Base-by-base conservation (phyloP, 1,140 invertebrate species). In the Drosophila lacteicornis region DNA sequence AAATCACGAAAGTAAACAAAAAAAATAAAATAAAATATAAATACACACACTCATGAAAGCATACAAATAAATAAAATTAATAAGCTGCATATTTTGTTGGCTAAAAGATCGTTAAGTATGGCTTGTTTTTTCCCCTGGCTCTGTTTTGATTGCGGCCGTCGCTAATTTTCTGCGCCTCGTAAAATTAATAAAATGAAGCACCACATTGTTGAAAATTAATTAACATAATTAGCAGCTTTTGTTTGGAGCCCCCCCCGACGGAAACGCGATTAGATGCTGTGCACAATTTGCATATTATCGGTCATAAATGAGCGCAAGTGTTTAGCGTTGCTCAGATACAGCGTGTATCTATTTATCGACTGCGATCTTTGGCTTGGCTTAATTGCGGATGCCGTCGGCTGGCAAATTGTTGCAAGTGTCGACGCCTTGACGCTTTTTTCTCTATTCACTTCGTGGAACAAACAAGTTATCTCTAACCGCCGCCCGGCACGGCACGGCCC, bases 191-290 rank as follows among this genome's bases (percentile, higher is more conserved):
- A 90, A 69, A 82, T 69, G 71, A 80, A 80, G 62, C 78, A 55
- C 38, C 78, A 62, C 78, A 83, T 83, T 87, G 69, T 79, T 84
- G 68, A 78, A 70, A 62, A 65, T 82, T 74, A 73, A 84, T 88
- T 90, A 90, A 79, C 85, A 88, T 88, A 88, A 90, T 88, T 90
- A 79, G 74, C 33, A 4, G 74, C 85, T 59, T 81, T 88, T 88
- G 84, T 88, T 57, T 40, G 53, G 19, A 55, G 17, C 30, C 25
- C 36, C 36, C 19, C n/a, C 25, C 17, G 45, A n/a, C 42, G 57
- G 17, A 58, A 59, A 71, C 38, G 40, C 59, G 58, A 62, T 77
- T 75, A 74, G 70, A 45, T 42, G 70, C 47, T 60, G 50, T 63
- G 51, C 33, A 50, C 60, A 66, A 75, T 75, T 75, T 76, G 73